Base-by-base conservation (phyloP, 2,888 invertebrate species). In the Drosophila cognata region DNA sequence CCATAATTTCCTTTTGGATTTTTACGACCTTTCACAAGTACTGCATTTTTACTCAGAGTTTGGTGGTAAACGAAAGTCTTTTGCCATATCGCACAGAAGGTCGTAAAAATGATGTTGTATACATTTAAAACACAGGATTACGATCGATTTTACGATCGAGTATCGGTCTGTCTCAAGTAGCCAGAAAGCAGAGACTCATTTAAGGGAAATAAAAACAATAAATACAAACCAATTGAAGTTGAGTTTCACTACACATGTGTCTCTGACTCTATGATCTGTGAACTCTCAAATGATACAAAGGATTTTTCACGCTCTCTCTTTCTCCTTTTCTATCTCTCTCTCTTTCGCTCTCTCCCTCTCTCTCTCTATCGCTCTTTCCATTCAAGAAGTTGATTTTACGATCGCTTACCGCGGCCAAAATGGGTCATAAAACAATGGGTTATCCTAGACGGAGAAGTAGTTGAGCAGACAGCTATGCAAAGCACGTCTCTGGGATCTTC, bases 361-460 rank as follows among this genome's bases (percentile, higher is more conserved):
- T 46, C 13, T 11, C 13, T 21, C 3, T 46, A 21, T 46, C 4
- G 1, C 46, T 46, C 13, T 21, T 25, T 46, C 79, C 62, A 71
- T 65, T 70, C 55, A 77, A 64, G 71, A 29, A 56, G 56, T n/a
- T 2, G 56, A 74, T 91, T 89, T 89, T 85, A 90, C 80, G 89
- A 88, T 84, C 89, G 83, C 74, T 89, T 80, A 86, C 89, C 88
- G 89, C 88, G 78, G 67, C 53, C 81, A 74, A 80, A 88, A 85
- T 85, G 83, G 85, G 86, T 79, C 90, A 77, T 91, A 90, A 90
- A 91, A 89, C 90, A 87, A 91, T 84, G 86, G 91, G 91, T 89
- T 89, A 89, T 89, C 88, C 90, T 86, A 59, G 66, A 51, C 51
- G 31, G 35, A 57, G 41, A 43, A 57, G 41, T 41, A 29, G n/a